These are phyloP conservation scores for Leptobrachium ailaonicum DNA, from an alignment of 2,113 vertebrate species.

Conservation along the genomic window DNA sequence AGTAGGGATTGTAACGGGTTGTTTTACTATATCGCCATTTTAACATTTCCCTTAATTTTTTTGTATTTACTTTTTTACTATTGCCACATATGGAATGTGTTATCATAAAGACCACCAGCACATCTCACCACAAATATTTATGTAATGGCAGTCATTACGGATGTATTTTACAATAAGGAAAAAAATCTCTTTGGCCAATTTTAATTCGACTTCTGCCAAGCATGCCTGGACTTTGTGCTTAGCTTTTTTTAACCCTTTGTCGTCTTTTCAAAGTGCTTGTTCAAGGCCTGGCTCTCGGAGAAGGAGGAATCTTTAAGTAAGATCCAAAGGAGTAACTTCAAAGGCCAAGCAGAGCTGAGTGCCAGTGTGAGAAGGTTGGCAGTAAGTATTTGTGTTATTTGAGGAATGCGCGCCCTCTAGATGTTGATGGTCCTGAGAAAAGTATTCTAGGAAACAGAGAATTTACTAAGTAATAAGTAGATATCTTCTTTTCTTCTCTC, in stretches of 20 bases:
- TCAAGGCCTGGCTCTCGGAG: conserved; percentile 86
- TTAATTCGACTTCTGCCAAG: not conserved
- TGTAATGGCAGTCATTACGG: too few species aligned
- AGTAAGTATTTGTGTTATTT: conserved; percentile 71
- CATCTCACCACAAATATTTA: too few species aligned
- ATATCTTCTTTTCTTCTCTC: not conserved
- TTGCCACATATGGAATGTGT: too few species aligned
- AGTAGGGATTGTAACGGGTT: too few species aligned
- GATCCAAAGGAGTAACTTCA: conserved; percentile 86
- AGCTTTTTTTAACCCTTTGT: not conserved
- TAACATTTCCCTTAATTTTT: too few species aligned
- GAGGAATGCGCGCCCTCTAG: conserved; percentile 7
- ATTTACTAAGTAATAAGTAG: not conserved
- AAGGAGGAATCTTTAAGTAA: conserved; percentile 85
- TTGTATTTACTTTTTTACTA: too few species aligned
- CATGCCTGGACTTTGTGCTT: not conserved
- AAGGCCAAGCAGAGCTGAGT: conserved; percentile 84
- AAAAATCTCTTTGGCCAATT: too few species aligned
- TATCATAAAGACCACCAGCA: too few species aligned
- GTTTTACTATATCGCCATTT: too few species aligned
- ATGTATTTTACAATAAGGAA: too few species aligned
- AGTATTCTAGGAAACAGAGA: not conserved
- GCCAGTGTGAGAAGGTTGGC: conserved; percentile 84
- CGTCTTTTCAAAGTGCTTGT: conserved; percentile 71
- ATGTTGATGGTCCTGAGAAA: conserved; percentile 1